Evolutionary conservation across 2,797 vertebrate species (phyloP).

Genomic region (Euphonia xanthogaster): DNA sequence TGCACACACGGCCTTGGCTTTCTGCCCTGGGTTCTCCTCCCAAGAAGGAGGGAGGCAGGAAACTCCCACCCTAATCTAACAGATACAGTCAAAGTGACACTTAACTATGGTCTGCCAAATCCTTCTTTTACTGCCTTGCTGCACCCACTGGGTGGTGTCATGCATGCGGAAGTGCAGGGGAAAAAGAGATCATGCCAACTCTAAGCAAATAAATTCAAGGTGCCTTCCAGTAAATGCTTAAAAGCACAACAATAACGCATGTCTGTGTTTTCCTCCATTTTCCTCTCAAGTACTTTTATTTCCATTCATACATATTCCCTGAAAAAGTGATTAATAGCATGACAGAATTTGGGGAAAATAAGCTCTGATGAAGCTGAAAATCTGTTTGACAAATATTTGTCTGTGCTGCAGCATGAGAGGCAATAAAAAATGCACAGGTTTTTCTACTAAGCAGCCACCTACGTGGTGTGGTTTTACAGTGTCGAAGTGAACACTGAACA

Average conservation of each 20-base stretch:
- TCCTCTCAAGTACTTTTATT: not conserved
- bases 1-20: not conserved
- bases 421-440: not conserved
- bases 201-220: not conserved
- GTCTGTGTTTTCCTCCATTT: not conserved
- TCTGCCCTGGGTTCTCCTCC: not conserved
- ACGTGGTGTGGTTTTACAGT: not conserved
- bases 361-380: not conserved
- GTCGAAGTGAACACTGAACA: not conserved
- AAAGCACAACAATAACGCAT: not conserved
- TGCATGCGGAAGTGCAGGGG: rapidly evolving
- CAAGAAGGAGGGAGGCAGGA: not conserved
- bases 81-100: no score
- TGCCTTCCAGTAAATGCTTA: not conserved
- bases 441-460: not conserved
- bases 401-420: not conserved
- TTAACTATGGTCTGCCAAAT: not conserved
- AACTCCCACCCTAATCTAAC: not conserved
- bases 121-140: not conserved
- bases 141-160: not conserved
- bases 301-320: not conserved
- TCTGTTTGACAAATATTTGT: not conserved
- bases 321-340: not conserved
- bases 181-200: not conserved
- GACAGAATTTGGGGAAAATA: not conserved